Evolutionary conservation across 92 coral and sea anemone species (phyloP), one percentile per base, ranked within the genome.

Genomic region (Epizoanthus scotinus): DNA sequence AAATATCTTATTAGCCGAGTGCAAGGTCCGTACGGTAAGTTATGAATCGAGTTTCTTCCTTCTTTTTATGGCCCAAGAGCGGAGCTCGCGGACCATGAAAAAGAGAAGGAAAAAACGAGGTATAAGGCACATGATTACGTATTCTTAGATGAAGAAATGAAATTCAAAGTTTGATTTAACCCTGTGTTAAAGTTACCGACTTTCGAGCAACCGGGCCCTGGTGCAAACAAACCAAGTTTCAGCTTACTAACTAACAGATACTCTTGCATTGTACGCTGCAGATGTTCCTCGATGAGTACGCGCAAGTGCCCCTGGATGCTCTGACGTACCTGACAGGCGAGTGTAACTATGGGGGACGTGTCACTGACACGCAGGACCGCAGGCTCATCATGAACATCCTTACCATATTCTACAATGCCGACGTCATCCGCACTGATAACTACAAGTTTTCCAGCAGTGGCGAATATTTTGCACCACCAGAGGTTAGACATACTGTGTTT

Each of bases 291-390:
- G 93, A 95, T 78, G 96, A 93, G 38, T 95, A 95, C 82, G 91
- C 90, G 36, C 89, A 95, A 64, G 91, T 92, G 29, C 99, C 99
- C 2, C 90, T 90, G 72, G 99, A 95, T 28, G 99, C 99, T 17
- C 80, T 95, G 26, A 93, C 98, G 4, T 95, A 95, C 66, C 91
- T 95, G 59, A 95, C 94, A 15, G 99, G 99, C 17, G 92, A 95
- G 84, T 95, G 99, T 63, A 95, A 95, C 89, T 95, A 95, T 59
- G 99, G 99, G 34, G 99, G 99, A 22, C 86, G 99, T 17, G 99
- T 95, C 24, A 95, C 99, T 21, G 99, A 95, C 73, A 91, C 87
- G 71, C 86, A 91, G 55, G 97, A 92, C 88, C 88, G 97, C 78
- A 93, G 97, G 47, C 88, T 95, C 56, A 95, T 95, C 50, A 68